Evolutionary conservation across 2,888 invertebrate genomes (phyloP), one percentile per base, ranked within the genome.

Genomic region (Orgyia antiqua): DNA sequence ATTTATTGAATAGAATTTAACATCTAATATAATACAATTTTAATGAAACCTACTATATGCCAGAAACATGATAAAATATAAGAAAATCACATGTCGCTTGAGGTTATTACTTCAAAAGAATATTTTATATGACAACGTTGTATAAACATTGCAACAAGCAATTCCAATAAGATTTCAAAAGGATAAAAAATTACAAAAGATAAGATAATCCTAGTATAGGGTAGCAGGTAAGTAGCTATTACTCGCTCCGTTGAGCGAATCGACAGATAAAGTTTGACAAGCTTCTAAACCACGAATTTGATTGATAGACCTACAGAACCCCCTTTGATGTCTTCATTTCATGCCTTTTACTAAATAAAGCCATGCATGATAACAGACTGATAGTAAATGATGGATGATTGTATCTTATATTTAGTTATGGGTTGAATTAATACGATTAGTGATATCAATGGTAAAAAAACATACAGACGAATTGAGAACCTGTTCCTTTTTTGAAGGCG

Each of bases 211-310:
- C 68, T 65, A 61, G 67, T 62, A 65, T 51, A 63, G 60, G 58
- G 58, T 51, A 56, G 57, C 69, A 83, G 83, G 84, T 84, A 83
- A 83, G 76, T 83, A 83, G 79, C 83, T 82, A 86, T 86, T 82
- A 84, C 67, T 34, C 80, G 84, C 79, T 80, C 71, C 78, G 63
- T 45, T 78, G 84, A 57, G 36, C 61, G 68, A 62, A 54, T 50
- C 46, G 42, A 47, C 62, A 32, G 83, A 82, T 82, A 77, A 72
- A 71, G 68, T 71, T 68, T 75, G 82, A 82, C 76, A 74, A 40
- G 38, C 49, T 38, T 33, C 48, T 37, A 38, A 31, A 31, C 49
- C 41, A 57, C 53, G 51, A 48, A 46, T 56, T 55, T 82, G 84
- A 84, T 80, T 74, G 83, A 84, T 84, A 65, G 70, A 57, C 44